Percentiles rank a stretch among this genome's conserved stretches.
phyloP scores from a whole-genome alignment of 2,888 invertebrate genomes.

The Leptothorax acervorum region DNA sequence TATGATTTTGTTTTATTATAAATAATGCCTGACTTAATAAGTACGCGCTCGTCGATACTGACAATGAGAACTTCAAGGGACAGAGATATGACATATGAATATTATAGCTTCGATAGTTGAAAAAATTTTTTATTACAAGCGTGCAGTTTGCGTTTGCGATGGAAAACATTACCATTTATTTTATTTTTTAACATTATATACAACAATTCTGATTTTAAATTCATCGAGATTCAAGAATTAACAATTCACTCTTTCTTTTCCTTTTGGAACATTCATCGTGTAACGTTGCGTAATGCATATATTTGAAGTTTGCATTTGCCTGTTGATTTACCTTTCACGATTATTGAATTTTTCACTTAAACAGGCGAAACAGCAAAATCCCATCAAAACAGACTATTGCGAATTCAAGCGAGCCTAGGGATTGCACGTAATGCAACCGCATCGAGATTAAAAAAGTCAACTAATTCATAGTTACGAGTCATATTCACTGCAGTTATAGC shows the following conservation, averaged over 20 bases:
- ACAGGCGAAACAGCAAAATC: neutral
- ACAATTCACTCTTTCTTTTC: neutral
- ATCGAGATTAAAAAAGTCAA: neutral
- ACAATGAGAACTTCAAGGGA: neutral
- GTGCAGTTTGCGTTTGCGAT: neutral
- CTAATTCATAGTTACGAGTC: neutral
- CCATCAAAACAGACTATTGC: neutral
- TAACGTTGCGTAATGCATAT: neutral
- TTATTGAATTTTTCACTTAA: neutral
- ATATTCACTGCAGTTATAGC: neutral
- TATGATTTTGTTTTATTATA: neutral
- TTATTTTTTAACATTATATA: neutral
- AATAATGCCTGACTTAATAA: no score
- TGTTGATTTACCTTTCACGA: neutral
- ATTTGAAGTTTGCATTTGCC: neutral
- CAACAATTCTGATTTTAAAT: neutral
- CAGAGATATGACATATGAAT: neutral
- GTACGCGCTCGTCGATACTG: neutral
- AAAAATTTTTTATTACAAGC: neutral
- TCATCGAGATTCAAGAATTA: neutral
- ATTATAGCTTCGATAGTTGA: neutral
- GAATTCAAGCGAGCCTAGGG: neutral
- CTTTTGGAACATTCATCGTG: neutral
- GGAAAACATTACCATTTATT: neutral
- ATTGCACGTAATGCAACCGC: neutral